Base-by-base conservation (phyloP, 2,797 vertebrate species). In the Lacerta bilineata region DNA sequence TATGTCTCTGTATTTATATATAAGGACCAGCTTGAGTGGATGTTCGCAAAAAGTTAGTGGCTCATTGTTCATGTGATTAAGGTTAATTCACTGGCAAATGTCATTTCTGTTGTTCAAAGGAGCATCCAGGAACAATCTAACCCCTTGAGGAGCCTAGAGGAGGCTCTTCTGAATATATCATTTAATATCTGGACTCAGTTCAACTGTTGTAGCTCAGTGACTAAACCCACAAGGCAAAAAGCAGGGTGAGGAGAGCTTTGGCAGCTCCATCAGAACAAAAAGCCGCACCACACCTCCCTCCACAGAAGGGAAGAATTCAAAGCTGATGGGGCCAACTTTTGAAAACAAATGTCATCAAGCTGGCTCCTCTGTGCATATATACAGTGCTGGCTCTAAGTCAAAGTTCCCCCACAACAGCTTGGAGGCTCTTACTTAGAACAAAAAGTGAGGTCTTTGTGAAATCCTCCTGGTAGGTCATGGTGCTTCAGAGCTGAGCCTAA, bases 261-360 rank as follows among this genome's bases (percentile, higher is more conserved):
- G n/a, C 39, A 0, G 94, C 91, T 90, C 91, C 18, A 0, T 90
- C 77, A 79, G 68, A 94, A 95, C 92, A 27, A 10, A 76, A 90
- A 95, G 94, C 90, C 88, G 89, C 90, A 89, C 68, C 33, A 43
- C 78, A 72, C 50, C 50, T 50, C 82, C 68, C n/a, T n/a, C 46
- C 3, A 39, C 13, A 36, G 17, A 33, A n/a, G 55, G 50, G 9
- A n/a, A 80, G 59, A 80, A 66, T 41, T 39, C 61, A 18, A n/a
- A 68, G 66, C 5, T 5, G 43, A 68, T 43, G 18, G 29, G 74
- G 39, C 55, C 29, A 61, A 10, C 89, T 61, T 93, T 90, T 92
- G 87, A 90, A 95, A 91, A 87, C 92, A 50, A 88, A 75, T 11
- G 3, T 50, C 50, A 50, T 5, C 64, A 88, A 87, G 82, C 86